Conservation (phyloP, 2,888 invertebrate species). For the Pandemis cinnamomeana region DNA sequence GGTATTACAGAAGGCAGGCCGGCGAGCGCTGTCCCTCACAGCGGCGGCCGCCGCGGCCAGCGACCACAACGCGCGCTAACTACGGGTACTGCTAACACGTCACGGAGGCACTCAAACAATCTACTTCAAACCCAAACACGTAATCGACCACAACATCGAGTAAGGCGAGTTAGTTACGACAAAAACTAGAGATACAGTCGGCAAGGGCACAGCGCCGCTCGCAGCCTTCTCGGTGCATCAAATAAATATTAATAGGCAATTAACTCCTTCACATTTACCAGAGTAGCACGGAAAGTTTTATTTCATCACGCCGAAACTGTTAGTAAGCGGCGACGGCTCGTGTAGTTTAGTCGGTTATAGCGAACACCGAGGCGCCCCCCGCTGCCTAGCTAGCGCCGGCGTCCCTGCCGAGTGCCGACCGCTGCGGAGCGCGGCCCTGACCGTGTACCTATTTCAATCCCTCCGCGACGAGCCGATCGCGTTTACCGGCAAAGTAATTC, state of each 20-base stretch:
- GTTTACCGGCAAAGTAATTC: background rate
- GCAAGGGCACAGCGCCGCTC: background rate
- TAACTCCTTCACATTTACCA: conserved; percentile 33
- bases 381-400: background rate
- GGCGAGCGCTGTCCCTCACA: background rate
- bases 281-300: conserved; percentile 41
- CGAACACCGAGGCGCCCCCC: too few species aligned
- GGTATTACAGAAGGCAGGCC: background rate
- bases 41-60: background rate
- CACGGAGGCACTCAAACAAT: background rate
- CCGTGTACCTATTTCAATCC: background rate
- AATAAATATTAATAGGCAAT: conserved; percentile 9
- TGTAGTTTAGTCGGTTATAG: background rate
- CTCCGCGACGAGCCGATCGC: background rate
- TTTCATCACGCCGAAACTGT: background rate
- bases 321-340: background rate
- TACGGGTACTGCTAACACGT: background rate
- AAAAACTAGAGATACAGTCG: background rate
- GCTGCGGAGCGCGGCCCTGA: background rate
- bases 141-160: background rate
- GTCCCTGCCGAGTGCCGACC: background rate
- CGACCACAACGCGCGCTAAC: background rate
- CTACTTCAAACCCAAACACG: background rate
- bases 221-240: conserved; percentile 23
- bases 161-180: background rate